Base-by-base conservation (phyloP, 1,140 invertebrate species). In the Asobara japonica region DNA sequence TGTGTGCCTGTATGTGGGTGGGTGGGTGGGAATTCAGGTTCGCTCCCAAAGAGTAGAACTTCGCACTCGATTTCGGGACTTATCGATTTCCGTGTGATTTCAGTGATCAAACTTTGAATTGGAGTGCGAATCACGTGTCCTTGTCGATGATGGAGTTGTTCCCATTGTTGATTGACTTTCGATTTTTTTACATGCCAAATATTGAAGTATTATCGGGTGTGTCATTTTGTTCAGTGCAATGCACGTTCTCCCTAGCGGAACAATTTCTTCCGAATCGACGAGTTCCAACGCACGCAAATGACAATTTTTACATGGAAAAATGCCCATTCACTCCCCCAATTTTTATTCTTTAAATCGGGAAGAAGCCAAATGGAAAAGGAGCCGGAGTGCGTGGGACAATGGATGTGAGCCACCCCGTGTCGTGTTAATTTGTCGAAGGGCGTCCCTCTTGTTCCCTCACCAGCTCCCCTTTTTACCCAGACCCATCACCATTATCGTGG, bases 181-280 rank as follows among this genome's bases (percentile, higher is more conserved):
- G n/a, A n/a, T n/a, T n/a, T n/a, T n/a, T n/a, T n/a, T n/a, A n/a
- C n/a, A n/a, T n/a, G n/a, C n/a, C n/a, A n/a, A n/a, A n/a, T n/a
- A n/a, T n/a, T n/a, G n/a, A n/a, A n/a, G n/a, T n/a, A n/a, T n/a
- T n/a, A n/a, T n/a, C n/a, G n/a, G n/a, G n/a, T n/a, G n/a, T n/a
- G n/a, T n/a, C n/a, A n/a, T n/a, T n/a, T n/a, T n/a, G n/a, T n/a
- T n/a, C n/a, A n/a, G n/a, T n/a, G n/a, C n/a, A n/a, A 18, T 45
- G 6, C 41, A 3, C 1, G 41, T 78, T 38, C 74, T 76, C 76
- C 64, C 61, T 72, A 69, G 79, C 84, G 84, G 85, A 86, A 86
- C 83, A 85, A 84, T 86, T 86, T 86, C 81, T 86, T 86, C 85
- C 85, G 79, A 81, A 77, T 78, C 83, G 85, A 77, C 84, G 85